Evolutionary conservation across 2,797 vertebrate species (phyloP).

Genomic region (Cynopterus sphinx): DNA sequence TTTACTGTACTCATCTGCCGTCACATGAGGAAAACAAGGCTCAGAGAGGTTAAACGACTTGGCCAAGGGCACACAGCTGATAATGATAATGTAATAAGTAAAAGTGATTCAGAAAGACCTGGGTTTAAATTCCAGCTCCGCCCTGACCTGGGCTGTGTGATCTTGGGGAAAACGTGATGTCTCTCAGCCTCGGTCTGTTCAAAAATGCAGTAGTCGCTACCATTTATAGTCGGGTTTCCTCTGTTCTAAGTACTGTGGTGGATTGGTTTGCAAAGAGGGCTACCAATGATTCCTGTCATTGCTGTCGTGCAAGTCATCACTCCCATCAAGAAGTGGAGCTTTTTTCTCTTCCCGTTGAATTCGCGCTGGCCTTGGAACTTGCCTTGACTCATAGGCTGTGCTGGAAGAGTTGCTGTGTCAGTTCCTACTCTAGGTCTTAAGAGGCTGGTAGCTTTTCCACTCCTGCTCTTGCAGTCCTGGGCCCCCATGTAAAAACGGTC

Average conservation of each 20-base stretch:
- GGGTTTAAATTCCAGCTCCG: not conserved
- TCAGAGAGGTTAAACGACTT: not conserved
- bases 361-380: not conserved
- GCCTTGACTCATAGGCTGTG: not conserved
- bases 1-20: not conserved
- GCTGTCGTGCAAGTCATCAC: not conserved
- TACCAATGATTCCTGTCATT: not conserved
- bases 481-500: not conserved
- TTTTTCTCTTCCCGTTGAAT: not conserved
- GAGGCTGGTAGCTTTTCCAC: not conserved
- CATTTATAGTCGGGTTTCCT: not conserved
- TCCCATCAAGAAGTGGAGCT: not conserved
- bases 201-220: fast-evolving
- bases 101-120: not conserved
- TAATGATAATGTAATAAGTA: not conserved
- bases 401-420: not conserved
- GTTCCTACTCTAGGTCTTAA: not conserved
- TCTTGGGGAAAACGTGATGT: not conserved
- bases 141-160: not conserved
- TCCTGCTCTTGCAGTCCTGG: not conserved
- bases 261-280: not conserved
- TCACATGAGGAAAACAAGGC: not conserved
- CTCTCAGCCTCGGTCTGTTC: not conserved
- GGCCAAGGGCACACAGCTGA: not conserved
- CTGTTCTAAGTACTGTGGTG: not conserved